Evolutionary conservation across 2,888 invertebrate species (phyloP).

Genomic region (Philereme vetulata): DNA sequence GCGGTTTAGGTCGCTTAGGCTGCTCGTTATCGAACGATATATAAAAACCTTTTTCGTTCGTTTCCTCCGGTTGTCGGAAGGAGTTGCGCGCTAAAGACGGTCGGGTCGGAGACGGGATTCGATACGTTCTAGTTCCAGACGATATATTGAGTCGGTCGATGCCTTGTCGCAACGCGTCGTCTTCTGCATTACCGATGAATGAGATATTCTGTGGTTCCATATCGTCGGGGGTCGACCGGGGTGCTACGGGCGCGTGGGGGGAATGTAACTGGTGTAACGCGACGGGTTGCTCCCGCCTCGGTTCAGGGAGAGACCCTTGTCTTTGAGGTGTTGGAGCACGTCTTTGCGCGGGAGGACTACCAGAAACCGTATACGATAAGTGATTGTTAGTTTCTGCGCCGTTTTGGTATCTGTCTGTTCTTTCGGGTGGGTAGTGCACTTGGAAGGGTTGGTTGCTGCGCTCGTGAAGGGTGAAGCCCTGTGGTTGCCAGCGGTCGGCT

Average conservation of each 20-base stretch:
- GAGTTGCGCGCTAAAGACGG: slow-evolving; percentile 88
- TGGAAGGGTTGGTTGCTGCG: slow-evolving; percentile 65
- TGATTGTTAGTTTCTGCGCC: slow-evolving; percentile 85
- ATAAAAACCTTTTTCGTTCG: slow-evolving; percentile 93
- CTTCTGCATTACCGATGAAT: slow-evolving; percentile 90
- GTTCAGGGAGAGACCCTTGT: slow-evolving; percentile 78
- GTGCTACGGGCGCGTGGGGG: slow-evolving; percentile 84
- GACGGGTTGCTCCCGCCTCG: slow-evolving; percentile 56
- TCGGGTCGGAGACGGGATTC: slow-evolving; percentile 94
- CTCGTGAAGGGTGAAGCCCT: slow-evolving; percentile 88
- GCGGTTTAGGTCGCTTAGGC: slow-evolving; percentile 95
- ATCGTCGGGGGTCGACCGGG: slow-evolving; percentile 88
- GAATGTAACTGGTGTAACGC: slow-evolving; percentile 80
- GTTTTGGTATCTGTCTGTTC: slow-evolving; percentile 82
- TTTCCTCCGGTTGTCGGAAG: slow-evolving; percentile 84
- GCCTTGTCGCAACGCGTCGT: slow-evolving; percentile 85
- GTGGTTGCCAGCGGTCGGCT: slow-evolving; percentile 75
- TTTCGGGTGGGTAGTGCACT: slow-evolving; percentile 69
- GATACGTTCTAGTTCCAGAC: slow-evolving; percentile 93
- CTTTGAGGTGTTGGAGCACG: slow-evolving; percentile 80
- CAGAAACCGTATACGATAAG: slow-evolving; percentile 80
- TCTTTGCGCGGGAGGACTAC: slow-evolving; percentile 60
- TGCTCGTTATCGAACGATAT: slow-evolving; percentile 96
- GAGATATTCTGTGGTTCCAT: slow-evolving; percentile 98
- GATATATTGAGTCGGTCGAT: slow-evolving; percentile 92